Percentiles rank a stretch among this genome's conserved stretches.
Evolutionary conservation across 2,113 vertebrate species (phyloP).

Genomic region (Lasiurus borealis): DNA sequence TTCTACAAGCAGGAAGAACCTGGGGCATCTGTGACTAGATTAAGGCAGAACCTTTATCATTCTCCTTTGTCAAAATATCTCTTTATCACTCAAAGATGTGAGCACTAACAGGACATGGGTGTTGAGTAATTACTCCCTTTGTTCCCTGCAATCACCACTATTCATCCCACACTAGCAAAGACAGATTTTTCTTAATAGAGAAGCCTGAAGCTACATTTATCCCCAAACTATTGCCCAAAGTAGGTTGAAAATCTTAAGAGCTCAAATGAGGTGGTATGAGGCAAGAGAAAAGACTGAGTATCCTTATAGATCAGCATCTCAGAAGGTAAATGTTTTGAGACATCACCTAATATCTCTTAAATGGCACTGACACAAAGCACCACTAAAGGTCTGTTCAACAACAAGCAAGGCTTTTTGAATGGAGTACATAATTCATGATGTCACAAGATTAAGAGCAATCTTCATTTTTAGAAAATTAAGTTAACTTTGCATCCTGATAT

Average conservation of each 20-base stretch:
- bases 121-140: conserved; percentile 8
- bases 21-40: not conserved
- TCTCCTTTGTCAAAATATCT: not conserved
- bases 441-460: not conserved
- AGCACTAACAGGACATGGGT: not conserved
- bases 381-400: not conserved
- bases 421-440: not conserved
- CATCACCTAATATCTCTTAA: not conserved
- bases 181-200: conserved; percentile 66
- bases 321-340: conserved; percentile 7
- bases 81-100: not conserved
- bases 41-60: not conserved
- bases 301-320: not conserved
- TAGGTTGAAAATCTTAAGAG: conserved; percentile 31
- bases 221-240: conserved; percentile 33
- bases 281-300: conserved; percentile 18
- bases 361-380: not conserved
- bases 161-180: conserved; percentile 7
- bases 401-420: conserved; percentile 14
- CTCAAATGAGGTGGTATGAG: not conserved
- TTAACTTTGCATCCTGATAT: conserved; percentile 38
- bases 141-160: not conserved
- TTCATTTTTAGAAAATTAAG: conserved; percentile 29
- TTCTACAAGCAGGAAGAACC: not conserved
- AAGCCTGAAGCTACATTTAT: conserved; percentile 40